Evolutionary conservation across 1,140 invertebrate species (phyloP), one percentile per base, ranked within the genome.

Genomic region (Bombus impatiens): DNA sequence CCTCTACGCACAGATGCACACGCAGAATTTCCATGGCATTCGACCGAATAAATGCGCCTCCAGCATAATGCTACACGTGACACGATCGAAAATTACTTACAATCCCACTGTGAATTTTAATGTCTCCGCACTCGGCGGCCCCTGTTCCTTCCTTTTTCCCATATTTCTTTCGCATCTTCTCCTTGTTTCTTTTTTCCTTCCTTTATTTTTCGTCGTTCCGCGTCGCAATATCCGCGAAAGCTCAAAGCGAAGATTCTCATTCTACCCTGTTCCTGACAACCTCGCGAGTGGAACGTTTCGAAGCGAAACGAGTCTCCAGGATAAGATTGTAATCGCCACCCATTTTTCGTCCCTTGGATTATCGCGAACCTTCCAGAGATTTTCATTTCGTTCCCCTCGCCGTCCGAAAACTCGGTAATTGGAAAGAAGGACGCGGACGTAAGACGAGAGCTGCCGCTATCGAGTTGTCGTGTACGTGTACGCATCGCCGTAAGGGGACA

Each of bases 21-120:
- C 71, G 44, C 79, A 86, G 82, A 89, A 83, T 89, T 89, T 89
- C 76, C 80, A 59, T 71, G 37, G 44, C 84, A 83, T 71, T 75
- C 65, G 87, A 70, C 32, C 85, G 76, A 78, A 83, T 47, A 82
- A 88, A 37, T 59, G 47, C 57, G 40, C 22, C 76, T 44, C 47
- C n/a, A 42, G 65, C 76, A 35, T 71, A 78, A 78, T 42, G n/a
- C 62, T 22, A 42, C 65, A 65, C 62, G 77, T 40, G n/a, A 62
- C 77, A 53, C 40, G 57, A 70, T 70, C 32, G 59, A 62, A 74
- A 82, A 88, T 89, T 89, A 82, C 76, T 82, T 65, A 57, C 70
- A 74, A 82, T 76, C 53, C 76, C 78, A 40, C 71, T 37, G 47
- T 65, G 62, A 78, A 80, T 65, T 86, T 75, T 85, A 74, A 81